These are phyloP conservation scores for Euphydryas editha DNA, from an alignment of 2,888 invertebrate genomes.

Conservation along the genomic window DNA sequence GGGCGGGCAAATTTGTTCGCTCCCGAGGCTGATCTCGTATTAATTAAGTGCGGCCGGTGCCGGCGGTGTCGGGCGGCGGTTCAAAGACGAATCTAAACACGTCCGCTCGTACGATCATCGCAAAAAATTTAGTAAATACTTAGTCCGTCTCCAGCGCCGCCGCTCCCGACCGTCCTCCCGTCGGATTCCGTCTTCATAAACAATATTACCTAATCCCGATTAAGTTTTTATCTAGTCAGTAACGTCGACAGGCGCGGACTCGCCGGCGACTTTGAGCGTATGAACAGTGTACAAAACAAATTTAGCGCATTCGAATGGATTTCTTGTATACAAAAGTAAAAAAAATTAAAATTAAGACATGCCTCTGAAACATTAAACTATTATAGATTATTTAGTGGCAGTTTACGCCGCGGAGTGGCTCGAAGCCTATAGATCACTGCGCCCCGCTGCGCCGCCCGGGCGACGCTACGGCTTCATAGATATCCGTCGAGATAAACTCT, in stretches of 20 bases:
- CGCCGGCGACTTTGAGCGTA: too few species aligned
- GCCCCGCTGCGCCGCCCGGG: slow-evolving; percentile 26
- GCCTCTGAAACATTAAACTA: slow-evolving; percentile 8
- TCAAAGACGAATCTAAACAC: slow-evolving; percentile 55
- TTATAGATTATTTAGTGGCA: slow-evolving; percentile 22
- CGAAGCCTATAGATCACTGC: slow-evolving; percentile 13
- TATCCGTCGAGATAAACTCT: slow-evolving; percentile 30
- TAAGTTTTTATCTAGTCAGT: slow-evolving; percentile 11
- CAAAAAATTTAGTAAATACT: slow-evolving; percentile 44
- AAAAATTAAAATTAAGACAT: slow-evolving; percentile 6
- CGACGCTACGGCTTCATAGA: slow-evolving; percentile 21
- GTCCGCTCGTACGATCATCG: slow-evolving; percentile 35
- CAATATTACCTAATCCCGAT: slow-evolving; percentile 18
- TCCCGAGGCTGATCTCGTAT: slow-evolving; percentile 57
- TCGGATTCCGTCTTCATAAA: slow-evolving; percentile 20
- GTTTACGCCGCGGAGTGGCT: slow-evolving; percentile 13
- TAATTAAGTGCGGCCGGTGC: slow-evolving; percentile 62
- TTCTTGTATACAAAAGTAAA: neutral
- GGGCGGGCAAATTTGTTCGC: slow-evolving; percentile 70
- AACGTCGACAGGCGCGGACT: neutral
- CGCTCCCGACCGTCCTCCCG: neutral
- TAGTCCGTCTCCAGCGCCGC: slow-evolving; percentile 30
- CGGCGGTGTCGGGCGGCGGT: slow-evolving; percentile 45
- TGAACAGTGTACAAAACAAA: neutral
- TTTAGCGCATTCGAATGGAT: neutral